Percentiles rank a stretch among this genome's conserved stretches.
Evolutionary conservation across 2,797 vertebrate species (phyloP).

Genomic region (Bradypodion pumilum): DNA sequence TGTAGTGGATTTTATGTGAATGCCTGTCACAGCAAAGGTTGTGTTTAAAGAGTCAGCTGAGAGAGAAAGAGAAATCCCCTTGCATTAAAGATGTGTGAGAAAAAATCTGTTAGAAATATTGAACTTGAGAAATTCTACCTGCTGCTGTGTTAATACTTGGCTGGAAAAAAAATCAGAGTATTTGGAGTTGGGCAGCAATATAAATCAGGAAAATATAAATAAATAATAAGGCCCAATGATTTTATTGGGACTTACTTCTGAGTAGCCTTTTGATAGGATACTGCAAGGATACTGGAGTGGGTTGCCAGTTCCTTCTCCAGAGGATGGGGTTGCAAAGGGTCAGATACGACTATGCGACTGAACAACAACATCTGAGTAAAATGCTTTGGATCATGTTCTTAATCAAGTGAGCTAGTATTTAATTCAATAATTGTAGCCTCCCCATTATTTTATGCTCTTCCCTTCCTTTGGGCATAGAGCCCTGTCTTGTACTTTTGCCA

Average conservation of each 20-base stretch:
- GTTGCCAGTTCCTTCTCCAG: no score
- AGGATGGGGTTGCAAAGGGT: no score
- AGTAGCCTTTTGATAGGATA: no score
- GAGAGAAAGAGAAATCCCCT: background rate
- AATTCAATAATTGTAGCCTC: background rate
- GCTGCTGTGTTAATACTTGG: background rate
- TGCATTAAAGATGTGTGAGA: background rate
- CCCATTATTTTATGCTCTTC: background rate
- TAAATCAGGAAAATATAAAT: no score
- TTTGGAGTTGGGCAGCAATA: no score
- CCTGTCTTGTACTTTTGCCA: background rate
- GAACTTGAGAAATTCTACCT: background rate
- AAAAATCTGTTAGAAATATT: background rate
- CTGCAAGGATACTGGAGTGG: no score
- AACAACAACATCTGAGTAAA: no score
- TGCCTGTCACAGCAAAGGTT: no score
- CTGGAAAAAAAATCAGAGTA: no score
- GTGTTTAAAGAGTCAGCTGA: background rate
- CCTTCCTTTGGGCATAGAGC: background rate
- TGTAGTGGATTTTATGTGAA: background rate
- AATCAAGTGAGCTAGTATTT: background rate
- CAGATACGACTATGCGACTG: no score
- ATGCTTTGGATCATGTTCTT: background rate
- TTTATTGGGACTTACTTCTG: background rate
- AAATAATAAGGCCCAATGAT: background rate